Evolutionary conservation across 2,113 vertebrate genomes (phyloP).

Genomic region (Vimba vimba): DNA sequence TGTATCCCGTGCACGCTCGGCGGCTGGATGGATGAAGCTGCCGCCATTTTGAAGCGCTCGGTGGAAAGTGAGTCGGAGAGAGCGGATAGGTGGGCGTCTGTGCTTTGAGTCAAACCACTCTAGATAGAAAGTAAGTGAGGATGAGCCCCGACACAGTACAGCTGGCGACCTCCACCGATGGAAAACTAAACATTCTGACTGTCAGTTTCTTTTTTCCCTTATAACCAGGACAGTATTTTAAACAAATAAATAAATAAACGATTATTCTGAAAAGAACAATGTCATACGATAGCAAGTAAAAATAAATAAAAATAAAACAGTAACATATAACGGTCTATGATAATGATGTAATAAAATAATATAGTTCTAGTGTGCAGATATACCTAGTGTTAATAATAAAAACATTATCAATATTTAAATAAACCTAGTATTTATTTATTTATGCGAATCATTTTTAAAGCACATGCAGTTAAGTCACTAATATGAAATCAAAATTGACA

Average conservation of each 20-base stretch:
- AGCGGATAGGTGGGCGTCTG: conserved; percentile 58
- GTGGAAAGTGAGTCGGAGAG: conserved; percentile 66
- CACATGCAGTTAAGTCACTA: too few relatives aligned
- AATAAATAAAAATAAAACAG: background rate
- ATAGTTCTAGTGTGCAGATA: background rate
- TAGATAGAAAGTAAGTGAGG: background rate
- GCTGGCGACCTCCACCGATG: conserved; percentile 76
- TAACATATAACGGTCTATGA: background rate
- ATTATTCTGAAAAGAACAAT: background rate
- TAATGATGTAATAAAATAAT: background rate
- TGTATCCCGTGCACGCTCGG: conserved; percentile 71
- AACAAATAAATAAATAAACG: background rate
- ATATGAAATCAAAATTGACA: too few relatives aligned
- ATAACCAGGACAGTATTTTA: background rate
- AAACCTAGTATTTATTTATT: background rate
- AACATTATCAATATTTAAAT: background rate
- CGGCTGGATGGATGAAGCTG: conserved; percentile 81
- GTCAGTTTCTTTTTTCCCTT: background rate
- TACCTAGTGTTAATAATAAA: background rate
- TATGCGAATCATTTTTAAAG: background rate
- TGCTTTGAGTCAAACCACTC: conserved; percentile 50
- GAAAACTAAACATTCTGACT: conserved; percentile 51
- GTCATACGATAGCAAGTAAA: background rate
- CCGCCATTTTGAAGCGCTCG: conserved; percentile 80
- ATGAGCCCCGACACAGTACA: conserved; percentile 53